Evolutionary conservation across 1,140 invertebrate genomes (phyloP).

Genomic region (Pygmarrhopalites habei): DNA sequence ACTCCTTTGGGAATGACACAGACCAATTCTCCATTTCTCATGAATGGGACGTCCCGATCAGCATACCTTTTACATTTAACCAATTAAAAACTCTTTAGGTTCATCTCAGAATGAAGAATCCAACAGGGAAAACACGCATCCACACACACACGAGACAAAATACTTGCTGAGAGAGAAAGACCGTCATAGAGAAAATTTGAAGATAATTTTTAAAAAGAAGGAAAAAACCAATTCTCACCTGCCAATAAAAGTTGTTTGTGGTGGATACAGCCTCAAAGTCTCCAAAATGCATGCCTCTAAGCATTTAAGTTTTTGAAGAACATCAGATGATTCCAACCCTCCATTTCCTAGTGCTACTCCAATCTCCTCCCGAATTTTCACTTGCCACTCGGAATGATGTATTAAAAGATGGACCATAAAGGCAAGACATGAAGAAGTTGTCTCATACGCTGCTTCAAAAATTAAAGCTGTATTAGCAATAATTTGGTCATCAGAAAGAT

Average conservation of each 20-base stretch:
- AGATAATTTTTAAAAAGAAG: conserved; percentile 1
- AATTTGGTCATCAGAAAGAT: conserved; percentile 2
- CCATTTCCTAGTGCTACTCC: background rate
- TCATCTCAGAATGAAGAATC: background rate
- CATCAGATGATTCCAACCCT: background rate
- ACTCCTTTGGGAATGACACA: conserved; percentile 18
- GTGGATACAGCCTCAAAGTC: conserved; percentile 23
- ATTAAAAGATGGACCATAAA: conserved; percentile 23
- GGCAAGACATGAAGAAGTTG: conserved; percentile 8
- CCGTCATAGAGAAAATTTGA: background rate
- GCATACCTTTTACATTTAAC: background rate
- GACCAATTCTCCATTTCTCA: background rate
- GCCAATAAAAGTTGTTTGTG: conserved; percentile 33
- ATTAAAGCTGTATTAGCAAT: conserved; percentile 31
- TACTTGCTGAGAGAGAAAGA: background rate
- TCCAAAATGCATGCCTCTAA: conserved; percentile 21
- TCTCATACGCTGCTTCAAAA: conserved; percentile 34
- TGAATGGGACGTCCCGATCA: background rate
- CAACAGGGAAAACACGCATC: background rate
- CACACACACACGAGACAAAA: no score
- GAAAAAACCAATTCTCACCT: conserved; percentile 20
- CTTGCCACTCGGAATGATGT: conserved; percentile 7
- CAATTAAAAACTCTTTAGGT: no score
- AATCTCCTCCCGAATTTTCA: conserved; percentile 12
- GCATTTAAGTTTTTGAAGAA: background rate